Conservation (phyloP, 2,797 vertebrate genomes). For the Hybognathus amarus region DNA sequence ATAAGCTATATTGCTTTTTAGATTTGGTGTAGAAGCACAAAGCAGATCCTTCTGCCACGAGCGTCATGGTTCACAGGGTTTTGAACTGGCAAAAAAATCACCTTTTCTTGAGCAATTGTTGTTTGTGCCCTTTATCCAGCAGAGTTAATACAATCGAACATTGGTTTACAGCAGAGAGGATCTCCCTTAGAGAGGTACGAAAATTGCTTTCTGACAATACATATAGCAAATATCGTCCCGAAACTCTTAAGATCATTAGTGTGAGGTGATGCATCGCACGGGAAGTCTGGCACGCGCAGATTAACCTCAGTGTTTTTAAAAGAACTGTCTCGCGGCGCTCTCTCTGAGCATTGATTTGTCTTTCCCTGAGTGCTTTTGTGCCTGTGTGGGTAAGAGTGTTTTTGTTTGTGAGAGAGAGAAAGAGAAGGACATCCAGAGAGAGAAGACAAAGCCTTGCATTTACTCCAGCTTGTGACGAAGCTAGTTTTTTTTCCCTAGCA, state of each 20-base stretch:
- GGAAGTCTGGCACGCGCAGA: constrained; percentile 47
- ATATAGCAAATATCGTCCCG: constrained; percentile 50
- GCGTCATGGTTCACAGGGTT: constrained; percentile 25
- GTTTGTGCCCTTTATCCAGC: constrained; percentile 54
- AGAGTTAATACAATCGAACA: constrained; percentile 52
- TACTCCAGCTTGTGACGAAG: background rate
- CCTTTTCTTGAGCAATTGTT: constrained; percentile 48
- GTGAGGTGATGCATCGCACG: constrained; percentile 49
- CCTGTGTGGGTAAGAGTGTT: constrained; percentile 16
- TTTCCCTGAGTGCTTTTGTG: constrained; percentile 37
- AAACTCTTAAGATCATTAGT: constrained; percentile 61
- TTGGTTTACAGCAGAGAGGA: constrained; percentile 50
- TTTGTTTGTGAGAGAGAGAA: constrained; percentile 35
- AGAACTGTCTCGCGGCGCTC: constrained; percentile 45
- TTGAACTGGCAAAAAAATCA: constrained; percentile 39
- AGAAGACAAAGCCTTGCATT: background rate
- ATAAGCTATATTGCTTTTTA: constrained; percentile 19
- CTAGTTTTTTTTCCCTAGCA: background rate
- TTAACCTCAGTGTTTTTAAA: constrained; percentile 55
- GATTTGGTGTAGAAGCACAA: constrained; percentile 38
- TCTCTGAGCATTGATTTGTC: constrained; percentile 48
- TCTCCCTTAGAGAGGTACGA: constrained; percentile 45
- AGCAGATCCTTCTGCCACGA: constrained; percentile 6
- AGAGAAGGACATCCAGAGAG: background rate
- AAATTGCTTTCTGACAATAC: constrained; percentile 58